Evolutionary conservation across 2,888 invertebrate species (phyloP).

Genomic region (Megaustenia siamemsis): DNA sequence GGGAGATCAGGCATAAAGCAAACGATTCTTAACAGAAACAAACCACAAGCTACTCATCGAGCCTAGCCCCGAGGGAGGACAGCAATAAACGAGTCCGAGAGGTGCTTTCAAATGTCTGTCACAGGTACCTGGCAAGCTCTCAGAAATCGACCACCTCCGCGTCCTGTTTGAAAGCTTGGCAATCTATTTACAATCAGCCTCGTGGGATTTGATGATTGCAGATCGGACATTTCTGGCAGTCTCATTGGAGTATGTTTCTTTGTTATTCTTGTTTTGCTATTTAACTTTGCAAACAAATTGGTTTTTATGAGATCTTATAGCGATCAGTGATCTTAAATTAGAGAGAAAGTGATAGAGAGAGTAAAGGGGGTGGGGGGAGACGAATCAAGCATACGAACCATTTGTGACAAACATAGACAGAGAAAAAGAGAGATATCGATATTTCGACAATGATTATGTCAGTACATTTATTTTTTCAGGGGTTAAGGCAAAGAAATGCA

Average conservation of each 20-base stretch:
- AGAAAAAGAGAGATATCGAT: not conserved
- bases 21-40: slow-evolving; percentile 17
- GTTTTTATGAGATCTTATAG: not conserved
- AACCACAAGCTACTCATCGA: slow-evolving; percentile 18
- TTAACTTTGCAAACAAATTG: slow-evolving; percentile 23
- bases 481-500: too few species aligned
- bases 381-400: not conserved
- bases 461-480: too few species aligned
- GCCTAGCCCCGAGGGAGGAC: not conserved
- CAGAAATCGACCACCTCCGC: slow-evolving; percentile 7
- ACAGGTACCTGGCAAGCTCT: slow-evolving; percentile 25
- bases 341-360: slow-evolving; percentile 2
- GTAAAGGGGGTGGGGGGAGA: slow-evolving; percentile 2
- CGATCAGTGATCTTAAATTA: not conserved
- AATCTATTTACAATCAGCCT: slow-evolving; percentile 12
- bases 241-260: slow-evolving; percentile 7
- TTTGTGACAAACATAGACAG: not conserved
- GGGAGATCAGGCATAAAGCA: slow-evolving; percentile 22
- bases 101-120: slow-evolving; percentile 11
- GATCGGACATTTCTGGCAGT: not conserved
- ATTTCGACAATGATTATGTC: too few species aligned
- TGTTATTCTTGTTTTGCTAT: slow-evolving; percentile 11
- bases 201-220: slow-evolving; percentile 23
- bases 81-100: slow-evolving; percentile 20
- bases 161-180: not conserved